Evolutionary conservation across 2,113 vertebrate genomes (phyloP).

Genomic region (Carassius carassius): DNA sequence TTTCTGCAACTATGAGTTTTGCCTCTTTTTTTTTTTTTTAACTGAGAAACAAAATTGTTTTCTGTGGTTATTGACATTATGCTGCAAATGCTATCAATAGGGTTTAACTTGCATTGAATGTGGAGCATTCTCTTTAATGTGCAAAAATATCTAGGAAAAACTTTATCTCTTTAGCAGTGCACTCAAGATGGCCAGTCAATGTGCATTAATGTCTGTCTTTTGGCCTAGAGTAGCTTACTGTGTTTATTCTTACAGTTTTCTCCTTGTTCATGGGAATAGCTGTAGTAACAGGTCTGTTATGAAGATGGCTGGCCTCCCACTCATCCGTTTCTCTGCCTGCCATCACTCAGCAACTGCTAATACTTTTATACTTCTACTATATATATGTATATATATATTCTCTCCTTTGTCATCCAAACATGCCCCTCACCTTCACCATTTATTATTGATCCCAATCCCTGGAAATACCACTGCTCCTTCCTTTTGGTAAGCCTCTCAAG

Average conservation of each 20-base stretch:
- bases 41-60: background rate
- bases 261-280: conserved; percentile 41
- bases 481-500: background rate
- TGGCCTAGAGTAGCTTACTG: background rate
- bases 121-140: background rate
- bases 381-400: conserved; percentile 32
- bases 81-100: background rate
- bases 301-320: conserved; percentile 39
- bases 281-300: conserved; percentile 47
- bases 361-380: conserved; percentile 41
- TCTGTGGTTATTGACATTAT: background rate
- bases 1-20: no score
- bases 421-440: conserved; percentile 22
- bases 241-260: conserved; percentile 19
- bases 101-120: background rate
- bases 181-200: conserved; percentile 9
- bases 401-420: conserved; percentile 8
- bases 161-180: background rate
- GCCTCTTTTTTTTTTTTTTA: no score
- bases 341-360: conserved; percentile 43
- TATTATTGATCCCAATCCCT: conserved; percentile 50
- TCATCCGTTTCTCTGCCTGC: conserved; percentile 44
- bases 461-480: conserved; percentile 32
- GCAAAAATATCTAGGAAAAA: background rate
- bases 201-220: conserved; percentile 18